Evolutionary conservation across 2,888 invertebrate species (phyloP).

Genomic region (Napeogenes inachia): DNA sequence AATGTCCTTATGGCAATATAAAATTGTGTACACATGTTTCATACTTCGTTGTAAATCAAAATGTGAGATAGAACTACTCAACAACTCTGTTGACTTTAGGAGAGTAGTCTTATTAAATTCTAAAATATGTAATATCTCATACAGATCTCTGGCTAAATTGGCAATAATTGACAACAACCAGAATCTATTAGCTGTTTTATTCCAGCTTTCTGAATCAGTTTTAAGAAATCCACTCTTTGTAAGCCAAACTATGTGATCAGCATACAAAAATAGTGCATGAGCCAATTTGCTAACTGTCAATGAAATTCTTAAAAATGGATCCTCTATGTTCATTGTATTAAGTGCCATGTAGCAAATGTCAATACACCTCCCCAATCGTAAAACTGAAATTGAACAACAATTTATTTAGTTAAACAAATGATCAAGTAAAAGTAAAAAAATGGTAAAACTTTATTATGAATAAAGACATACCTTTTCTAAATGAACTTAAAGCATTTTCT

Average conservation of each 20-base stretch:
- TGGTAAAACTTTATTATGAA: background rate
- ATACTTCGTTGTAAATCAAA: slow-evolving; percentile 45
- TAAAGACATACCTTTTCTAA: slow-evolving; percentile 83
- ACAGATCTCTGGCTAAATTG: slow-evolving; percentile 88
- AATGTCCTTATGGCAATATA: slow-evolving; percentile 78
- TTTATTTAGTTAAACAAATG: background rate
- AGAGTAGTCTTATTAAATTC: slow-evolving; percentile 64
- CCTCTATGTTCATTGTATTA: slow-evolving; percentile 83
- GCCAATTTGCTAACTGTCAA: slow-evolving; percentile 88
- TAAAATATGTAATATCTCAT: slow-evolving; percentile 84
- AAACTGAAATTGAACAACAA: slow-evolving; percentile 76
- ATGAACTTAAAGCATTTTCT: slow-evolving; percentile 89
- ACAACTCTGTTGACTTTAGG: slow-evolving; percentile 62
- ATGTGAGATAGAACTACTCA: slow-evolving; percentile 47
- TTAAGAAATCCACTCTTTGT: slow-evolving; percentile 83
- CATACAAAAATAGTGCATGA: slow-evolving; percentile 86
- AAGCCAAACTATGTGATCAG: slow-evolving; percentile 93
- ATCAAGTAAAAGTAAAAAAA: background rate
- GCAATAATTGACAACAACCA: slow-evolving; percentile 90
- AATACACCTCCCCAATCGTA: slow-evolving; percentile 89
- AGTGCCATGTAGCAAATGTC: slow-evolving; percentile 88
- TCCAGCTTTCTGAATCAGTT: slow-evolving; percentile 87
- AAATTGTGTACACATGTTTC: slow-evolving; percentile 50
- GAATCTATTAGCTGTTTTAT: slow-evolving; percentile 84
- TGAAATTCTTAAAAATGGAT: slow-evolving; percentile 82